phyloP scores from a whole-genome alignment of 2,797 vertebrate genomes.

The Tenualosa ilisha region DNA sequence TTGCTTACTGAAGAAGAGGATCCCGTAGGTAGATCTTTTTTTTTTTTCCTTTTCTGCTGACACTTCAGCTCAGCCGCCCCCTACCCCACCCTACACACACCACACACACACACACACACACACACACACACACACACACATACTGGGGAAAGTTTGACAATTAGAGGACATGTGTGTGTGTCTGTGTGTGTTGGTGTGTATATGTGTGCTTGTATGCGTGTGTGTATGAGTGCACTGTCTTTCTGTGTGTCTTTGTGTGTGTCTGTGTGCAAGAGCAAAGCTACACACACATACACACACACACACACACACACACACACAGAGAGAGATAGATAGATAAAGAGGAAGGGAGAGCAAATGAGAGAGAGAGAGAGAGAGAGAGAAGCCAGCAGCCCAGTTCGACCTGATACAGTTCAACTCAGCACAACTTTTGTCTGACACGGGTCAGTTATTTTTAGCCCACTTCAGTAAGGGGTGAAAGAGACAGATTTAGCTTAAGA shows the following conservation, averaged over 20 bases:
- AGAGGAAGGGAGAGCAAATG: not conserved
- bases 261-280: not conserved
- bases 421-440: slow-evolving; percentile 26
- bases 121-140: slow-evolving; percentile 5
- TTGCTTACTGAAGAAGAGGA: slow-evolving; percentile 65
- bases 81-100: not conserved
- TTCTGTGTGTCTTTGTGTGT: not conserved
- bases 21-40: slow-evolving; percentile 68
- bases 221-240: not conserved
- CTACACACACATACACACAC: not conserved
- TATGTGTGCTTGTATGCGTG: not conserved
- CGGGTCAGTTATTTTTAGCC: slow-evolving; percentile 23
- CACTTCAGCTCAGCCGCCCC: slow-evolving; percentile 33
- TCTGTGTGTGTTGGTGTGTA: not conserved
- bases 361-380: slow-evolving; percentile 12
- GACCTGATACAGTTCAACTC: slow-evolving; percentile 24
- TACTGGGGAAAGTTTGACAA: slow-evolving; percentile 25
- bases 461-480: slow-evolving; percentile 22
- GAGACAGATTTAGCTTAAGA: slow-evolving; percentile 25
- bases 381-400: slow-evolving; percentile 20
- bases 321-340: not conserved
- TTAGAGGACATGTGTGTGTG: slow-evolving; percentile 16
- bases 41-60: slow-evolving; percentile 41
- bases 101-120: not conserved
- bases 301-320: slow-evolving; percentile 2